These are phyloP conservation scores for Tinea trinotella DNA, from an alignment of 2,888 invertebrate genomes.

Conservation along the genomic window DNA sequence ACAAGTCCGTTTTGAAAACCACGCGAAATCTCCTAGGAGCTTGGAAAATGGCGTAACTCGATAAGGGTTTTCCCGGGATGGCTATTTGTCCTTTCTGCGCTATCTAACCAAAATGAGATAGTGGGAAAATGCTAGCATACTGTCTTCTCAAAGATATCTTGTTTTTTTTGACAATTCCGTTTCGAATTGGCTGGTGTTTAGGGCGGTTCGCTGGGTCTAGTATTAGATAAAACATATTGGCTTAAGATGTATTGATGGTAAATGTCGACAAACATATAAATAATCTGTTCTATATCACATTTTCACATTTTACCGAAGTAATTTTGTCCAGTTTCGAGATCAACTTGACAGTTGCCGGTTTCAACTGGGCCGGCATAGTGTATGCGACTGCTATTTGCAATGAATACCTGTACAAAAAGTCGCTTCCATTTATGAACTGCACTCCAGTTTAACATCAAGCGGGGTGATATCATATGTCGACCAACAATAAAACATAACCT, in stretches of 20 bases:
- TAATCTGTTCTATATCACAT: no score
- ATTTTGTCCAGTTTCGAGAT: no score
- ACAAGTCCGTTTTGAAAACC: constrained; percentile 18
- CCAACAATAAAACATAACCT: no score
- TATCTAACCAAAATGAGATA: constrained; percentile 19
- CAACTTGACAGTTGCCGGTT: no score
- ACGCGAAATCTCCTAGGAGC: constrained; percentile 11
- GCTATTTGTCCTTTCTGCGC: constrained; percentile 25
- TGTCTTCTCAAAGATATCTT: not conserved
- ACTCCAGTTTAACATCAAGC: no score
- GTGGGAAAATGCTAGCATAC: constrained; percentile 14
- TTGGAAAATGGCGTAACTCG: constrained; percentile 20
- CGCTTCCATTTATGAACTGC: no score
- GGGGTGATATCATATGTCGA: no score
- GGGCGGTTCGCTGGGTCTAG: not conserved
- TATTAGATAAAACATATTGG: not conserved
- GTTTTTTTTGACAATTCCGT: constrained; percentile 12
- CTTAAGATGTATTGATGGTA: not conserved
- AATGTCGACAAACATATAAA: no score
- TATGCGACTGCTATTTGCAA: no score
- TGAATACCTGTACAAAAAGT: no score
- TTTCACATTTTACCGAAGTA: no score
- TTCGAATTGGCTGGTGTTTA: constrained; percentile 6
- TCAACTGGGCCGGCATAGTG: no score
- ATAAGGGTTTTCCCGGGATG: constrained; percentile 22